A percentile compares a stretch with the other conserved stretches of the same genome.
phyloP scores from a whole-genome alignment of 1,140 invertebrate genomes.

The Drosophila kohkoa region DNA sequence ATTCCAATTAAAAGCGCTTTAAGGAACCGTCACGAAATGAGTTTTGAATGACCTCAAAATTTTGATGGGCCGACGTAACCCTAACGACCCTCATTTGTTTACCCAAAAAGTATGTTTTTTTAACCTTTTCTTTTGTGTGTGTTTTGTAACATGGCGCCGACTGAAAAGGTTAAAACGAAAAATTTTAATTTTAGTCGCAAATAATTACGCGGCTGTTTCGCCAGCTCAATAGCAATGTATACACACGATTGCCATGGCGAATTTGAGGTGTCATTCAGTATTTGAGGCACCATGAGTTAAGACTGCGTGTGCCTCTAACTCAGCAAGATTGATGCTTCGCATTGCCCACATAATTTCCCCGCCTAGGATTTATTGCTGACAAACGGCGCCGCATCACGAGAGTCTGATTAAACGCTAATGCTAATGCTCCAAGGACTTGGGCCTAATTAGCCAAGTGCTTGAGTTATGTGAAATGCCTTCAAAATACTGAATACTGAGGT shows the following conservation, averaged over 20 bases:
- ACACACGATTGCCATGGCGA: conserved; percentile 17
- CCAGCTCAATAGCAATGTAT: conserved; percentile 9
- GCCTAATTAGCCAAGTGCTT: conserved; percentile 60
- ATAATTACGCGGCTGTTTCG: conserved; percentile 11
- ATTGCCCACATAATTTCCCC: conserved; percentile 55
- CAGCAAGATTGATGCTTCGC: conserved; percentile 63
- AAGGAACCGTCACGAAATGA: conserved; percentile 3
- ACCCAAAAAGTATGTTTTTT: conserved; percentile 6
- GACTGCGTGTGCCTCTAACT: background rate
- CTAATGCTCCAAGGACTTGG: conserved; percentile 31
- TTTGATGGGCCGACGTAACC: background rate
- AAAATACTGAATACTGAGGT: background rate
- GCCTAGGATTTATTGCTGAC: conserved; percentile 63
- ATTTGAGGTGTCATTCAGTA: conserved; percentile 38
- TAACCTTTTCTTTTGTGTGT: conserved; percentile 7
- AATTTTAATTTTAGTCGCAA: conserved; percentile 15
- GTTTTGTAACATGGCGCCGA: background rate
- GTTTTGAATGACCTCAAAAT: conserved; percentile 9
- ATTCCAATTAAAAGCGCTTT: conserved; percentile 11
- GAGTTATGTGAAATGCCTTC: conserved; percentile 13
- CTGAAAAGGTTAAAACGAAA: conserved; percentile 19
- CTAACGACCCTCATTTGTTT: conserved; percentile 25
- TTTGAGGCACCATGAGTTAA: background rate
- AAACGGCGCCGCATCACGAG: conserved; percentile 22
- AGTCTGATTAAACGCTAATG: conserved; percentile 46